A percentile compares a stretch with the other conserved stretches of the same genome.
These are phyloP conservation scores for Crypturellus undulatus DNA, from an alignment of 2,113 vertebrate genomes.

Conservation along the genomic window DNA sequence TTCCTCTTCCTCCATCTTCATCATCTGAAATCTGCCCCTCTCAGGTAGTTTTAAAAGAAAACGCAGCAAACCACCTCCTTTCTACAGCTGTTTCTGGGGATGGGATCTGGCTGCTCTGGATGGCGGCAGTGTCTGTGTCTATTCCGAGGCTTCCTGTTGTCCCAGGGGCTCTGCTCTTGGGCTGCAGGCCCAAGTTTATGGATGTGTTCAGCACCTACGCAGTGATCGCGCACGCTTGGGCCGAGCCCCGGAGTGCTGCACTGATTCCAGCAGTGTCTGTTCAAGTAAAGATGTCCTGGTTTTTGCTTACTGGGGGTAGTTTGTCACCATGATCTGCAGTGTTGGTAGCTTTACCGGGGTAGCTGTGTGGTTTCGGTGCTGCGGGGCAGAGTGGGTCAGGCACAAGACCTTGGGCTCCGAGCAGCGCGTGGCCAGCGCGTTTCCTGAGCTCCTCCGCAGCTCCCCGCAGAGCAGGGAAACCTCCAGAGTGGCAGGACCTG, in stretches of 20 bases:
- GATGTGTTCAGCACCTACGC: accelerated
- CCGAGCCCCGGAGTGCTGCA: neutral
- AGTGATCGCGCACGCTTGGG: accelerated
- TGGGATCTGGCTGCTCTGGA: neutral
- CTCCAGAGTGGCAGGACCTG: accelerated
- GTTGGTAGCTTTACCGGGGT: accelerated
- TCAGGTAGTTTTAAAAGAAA: neutral
- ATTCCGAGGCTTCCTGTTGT: neutral
- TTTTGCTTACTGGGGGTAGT: neutral
- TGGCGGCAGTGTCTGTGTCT: neutral
- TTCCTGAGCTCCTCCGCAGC: accelerated
- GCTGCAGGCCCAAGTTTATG: neutral
- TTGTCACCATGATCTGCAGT: accelerated
- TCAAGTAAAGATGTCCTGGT: neutral
- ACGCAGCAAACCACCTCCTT: neutral
- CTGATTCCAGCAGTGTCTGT: neutral
- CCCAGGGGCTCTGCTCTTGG: neutral
- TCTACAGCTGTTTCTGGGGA: neutral
- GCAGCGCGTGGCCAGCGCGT: neutral
- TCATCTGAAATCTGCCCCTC: neutral
- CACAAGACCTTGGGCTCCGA: neutral
- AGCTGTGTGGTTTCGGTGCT: accelerated
- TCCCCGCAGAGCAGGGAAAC: neutral
- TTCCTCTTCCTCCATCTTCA: accelerated
- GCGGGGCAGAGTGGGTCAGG: accelerated